These are phyloP conservation scores for Lycophotia porphyrea DNA, from an alignment of 2,888 invertebrate species.

Conservation along the genomic window DNA sequence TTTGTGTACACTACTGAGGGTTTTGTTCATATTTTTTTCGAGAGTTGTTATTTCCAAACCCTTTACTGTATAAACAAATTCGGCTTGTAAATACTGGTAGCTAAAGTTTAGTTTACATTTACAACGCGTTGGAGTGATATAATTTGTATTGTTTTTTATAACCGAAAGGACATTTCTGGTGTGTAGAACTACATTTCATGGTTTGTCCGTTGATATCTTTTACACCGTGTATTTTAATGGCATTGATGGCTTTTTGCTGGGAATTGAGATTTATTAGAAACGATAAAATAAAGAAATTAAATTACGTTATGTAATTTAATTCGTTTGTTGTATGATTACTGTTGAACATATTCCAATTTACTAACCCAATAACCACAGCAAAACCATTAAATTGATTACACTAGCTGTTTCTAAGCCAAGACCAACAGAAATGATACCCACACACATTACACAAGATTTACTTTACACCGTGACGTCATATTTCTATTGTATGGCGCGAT, in stretches of 20 bases:
- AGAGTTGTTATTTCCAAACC: constrained; percentile 38
- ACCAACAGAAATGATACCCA: constrained; percentile 28
- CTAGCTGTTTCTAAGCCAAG: constrained; percentile 37
- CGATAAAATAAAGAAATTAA: background rate
- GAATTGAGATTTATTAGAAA: background rate
- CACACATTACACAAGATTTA: constrained; percentile 35
- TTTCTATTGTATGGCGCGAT: constrained; percentile 36
- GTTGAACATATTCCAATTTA: background rate
- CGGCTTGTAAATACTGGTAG: constrained; percentile 1
- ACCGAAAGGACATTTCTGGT: background rate
- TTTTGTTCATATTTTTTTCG: constrained; percentile 44
- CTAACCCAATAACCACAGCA: background rate
- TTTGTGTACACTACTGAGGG: constrained; percentile 38
- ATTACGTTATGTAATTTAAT: background rate
- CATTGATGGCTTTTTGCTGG: background rate
- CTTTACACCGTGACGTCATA: constrained; percentile 35
- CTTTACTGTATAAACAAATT: constrained; percentile 1
- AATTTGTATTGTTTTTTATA: background rate
- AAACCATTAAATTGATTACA: constrained; percentile 19
- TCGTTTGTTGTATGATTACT: too few species aligned
- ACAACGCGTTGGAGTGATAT: background rate
- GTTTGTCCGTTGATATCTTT: background rate
- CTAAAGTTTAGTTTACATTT: background rate
- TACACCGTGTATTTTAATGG: background rate
- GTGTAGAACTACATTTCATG: background rate